phyloP scores from a whole-genome alignment of 2,797 vertebrate genomes.

The Botia almorhae region DNA sequence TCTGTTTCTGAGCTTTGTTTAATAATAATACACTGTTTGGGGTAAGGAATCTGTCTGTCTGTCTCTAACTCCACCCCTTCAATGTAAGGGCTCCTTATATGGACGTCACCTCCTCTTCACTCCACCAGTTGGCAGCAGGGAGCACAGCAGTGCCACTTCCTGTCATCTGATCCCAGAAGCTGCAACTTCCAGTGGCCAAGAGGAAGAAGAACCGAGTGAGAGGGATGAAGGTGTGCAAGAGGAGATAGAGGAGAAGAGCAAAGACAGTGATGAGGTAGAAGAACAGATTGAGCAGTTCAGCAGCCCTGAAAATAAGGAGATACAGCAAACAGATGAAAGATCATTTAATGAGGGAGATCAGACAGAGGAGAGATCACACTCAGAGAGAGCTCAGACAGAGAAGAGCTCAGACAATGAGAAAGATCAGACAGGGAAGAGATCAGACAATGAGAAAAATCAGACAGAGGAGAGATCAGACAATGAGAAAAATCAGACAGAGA shows the following conservation, averaged over 20 bases:
- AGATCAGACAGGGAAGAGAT: background rate
- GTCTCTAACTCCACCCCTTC: conserved; percentile 24
- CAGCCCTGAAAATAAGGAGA: background rate
- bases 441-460: background rate
- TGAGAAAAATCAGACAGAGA: background rate
- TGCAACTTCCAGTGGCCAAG: background rate
- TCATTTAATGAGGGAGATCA: background rate
- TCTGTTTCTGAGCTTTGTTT: background rate
- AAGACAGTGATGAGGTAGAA: background rate
- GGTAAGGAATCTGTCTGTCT: conserved; percentile 43
- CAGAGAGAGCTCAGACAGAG: background rate
- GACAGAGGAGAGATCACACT: background rate
- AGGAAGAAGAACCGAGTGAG: background rate
- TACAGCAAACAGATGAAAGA: background rate
- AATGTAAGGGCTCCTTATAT: conserved; percentile 76
- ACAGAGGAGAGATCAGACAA: background rate
- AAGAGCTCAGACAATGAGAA: background rate
- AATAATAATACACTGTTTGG: conserved; percentile 25
- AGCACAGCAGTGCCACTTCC: conserved; percentile 56
- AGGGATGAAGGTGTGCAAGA: background rate
- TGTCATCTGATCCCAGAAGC: conserved; percentile 49
- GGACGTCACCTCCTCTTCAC: conserved; percentile 62
- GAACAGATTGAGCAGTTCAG: conserved; percentile 12
- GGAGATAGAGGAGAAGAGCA: background rate
- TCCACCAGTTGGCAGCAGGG: conserved; percentile 50